A percentile compares a stretch with the other conserved stretches of the same genome.
These are phyloP conservation scores for Synanceia verrucosa DNA, from an alignment of 2,797 vertebrate species.

Conservation along the genomic window DNA sequence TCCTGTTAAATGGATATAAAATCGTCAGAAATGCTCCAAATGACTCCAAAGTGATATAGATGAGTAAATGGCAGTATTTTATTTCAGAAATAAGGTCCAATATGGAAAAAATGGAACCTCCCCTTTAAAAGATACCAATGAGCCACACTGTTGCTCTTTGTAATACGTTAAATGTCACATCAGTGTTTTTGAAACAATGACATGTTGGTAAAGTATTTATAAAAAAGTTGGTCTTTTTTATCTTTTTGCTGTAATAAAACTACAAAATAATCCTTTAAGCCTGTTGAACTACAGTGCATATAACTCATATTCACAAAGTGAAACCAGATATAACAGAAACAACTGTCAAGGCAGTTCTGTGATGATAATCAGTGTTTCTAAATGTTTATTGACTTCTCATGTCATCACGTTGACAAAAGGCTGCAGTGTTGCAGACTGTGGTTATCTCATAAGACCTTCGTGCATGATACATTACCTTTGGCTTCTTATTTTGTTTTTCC, in stretches of 20 bases:
- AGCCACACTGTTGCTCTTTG: not conserved
- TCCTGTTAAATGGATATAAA: no score
- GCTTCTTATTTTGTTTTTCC: slow-evolving; percentile 49
- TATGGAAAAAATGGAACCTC: no score
- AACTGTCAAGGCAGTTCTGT: not conserved
- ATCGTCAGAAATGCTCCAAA: no score
- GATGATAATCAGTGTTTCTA: slow-evolving; percentile 24
- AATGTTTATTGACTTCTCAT: slow-evolving; percentile 23
- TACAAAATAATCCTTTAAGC: not conserved
- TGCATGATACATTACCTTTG: slow-evolving; percentile 31
- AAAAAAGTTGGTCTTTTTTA: not conserved
- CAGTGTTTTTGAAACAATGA: no score
- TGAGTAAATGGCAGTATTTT: no score
- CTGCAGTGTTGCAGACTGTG: slow-evolving; percentile 9
- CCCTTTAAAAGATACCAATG: no score
- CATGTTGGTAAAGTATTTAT: not conserved
- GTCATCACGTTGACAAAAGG: slow-evolving; percentile 24
- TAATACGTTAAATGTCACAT: not conserved
- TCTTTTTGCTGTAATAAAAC: not conserved
- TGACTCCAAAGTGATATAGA: no score
- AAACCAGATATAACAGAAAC: not conserved
- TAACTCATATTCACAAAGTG: not conserved
- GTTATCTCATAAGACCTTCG: slow-evolving; percentile 23
- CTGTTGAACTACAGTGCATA: not conserved
- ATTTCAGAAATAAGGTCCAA: no score